Conservation (phyloP, 2,888 invertebrate species). For the Macrophya alboannulata region DNA sequence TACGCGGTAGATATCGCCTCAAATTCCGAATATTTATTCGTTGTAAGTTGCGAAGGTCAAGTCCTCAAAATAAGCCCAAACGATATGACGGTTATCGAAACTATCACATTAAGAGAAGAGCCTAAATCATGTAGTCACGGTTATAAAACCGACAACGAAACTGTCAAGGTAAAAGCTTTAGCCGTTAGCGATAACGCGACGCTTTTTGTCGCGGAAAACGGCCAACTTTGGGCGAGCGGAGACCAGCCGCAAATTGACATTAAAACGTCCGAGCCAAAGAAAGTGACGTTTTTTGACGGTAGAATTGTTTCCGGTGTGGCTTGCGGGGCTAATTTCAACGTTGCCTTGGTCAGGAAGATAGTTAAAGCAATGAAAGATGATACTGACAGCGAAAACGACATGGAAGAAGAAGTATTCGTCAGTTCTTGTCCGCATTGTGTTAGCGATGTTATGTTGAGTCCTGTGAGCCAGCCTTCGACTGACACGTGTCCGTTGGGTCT, state of each 20-base stretch:
- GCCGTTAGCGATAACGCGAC: constrained; percentile 84
- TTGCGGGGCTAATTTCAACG: constrained; percentile 90
- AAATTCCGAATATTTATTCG: constrained; percentile 83
- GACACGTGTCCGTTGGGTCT: constrained; percentile 86
- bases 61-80: constrained; percentile 83
- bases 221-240: constrained; percentile 88
- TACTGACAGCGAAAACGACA: constrained; percentile 82
- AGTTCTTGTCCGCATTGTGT: constrained; percentile 85
- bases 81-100: constrained; percentile 83
- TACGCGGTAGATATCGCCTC: constrained; percentile 85
- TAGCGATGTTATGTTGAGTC: constrained; percentile 70
- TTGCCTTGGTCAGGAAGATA: constrained; percentile 86
- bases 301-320: constrained; percentile 86
- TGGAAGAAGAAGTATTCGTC: constrained; percentile 85
- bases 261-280: constrained; percentile 83
- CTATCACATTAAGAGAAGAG: constrained; percentile 85
- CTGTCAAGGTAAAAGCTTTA: constrained; percentile 84
- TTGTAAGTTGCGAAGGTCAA: constrained; percentile 84
- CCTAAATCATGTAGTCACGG: constrained; percentile 86
- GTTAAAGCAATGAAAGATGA: constrained; percentile 80
- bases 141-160: constrained; percentile 84
- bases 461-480: constrained; percentile 82
- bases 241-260: constrained; percentile 86
- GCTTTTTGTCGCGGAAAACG: constrained; percentile 85
- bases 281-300: constrained; percentile 87